phyloP scores from a whole-genome alignment of 1,140 invertebrate species.

The Micrasema longulum region DNA sequence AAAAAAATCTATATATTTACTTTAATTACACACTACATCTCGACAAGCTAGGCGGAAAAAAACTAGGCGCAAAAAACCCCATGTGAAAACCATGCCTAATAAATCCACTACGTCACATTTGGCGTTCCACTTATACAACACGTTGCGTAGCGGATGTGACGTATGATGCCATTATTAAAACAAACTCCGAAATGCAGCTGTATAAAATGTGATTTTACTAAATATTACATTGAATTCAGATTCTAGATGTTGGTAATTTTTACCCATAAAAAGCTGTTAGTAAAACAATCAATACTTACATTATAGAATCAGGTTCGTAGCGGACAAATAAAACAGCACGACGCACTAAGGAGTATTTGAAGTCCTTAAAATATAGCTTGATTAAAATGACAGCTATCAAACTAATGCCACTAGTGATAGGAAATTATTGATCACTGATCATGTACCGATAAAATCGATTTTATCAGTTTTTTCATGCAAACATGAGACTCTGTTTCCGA shows the following conservation, averaged over 20 bases:
- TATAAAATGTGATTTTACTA: constrained; percentile 6
- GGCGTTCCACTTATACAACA: no score
- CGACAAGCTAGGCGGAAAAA: constrained; percentile 10
- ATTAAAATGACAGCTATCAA: no score
- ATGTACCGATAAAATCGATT: no score
- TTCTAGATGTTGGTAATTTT: constrained; percentile 7
- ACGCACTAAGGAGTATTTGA: no score
- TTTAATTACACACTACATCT: constrained; percentile 10
- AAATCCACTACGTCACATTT: constrained; percentile 6
- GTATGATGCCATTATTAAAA: no score
- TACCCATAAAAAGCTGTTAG: constrained; percentile 2
- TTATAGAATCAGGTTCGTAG: constrained; percentile 10
- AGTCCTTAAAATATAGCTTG: no score
- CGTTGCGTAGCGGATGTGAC: no score
- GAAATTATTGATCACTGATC: no score
- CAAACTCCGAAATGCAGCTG: no score
- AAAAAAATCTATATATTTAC: background rate
- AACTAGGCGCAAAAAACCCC: background rate
- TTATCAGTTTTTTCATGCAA: no score
- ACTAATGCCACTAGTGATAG: no score
- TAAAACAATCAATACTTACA: constrained; percentile 11
- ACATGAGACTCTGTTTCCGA: no score
- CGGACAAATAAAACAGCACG: background rate
- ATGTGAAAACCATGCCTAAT: constrained; percentile 4
- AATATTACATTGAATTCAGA: constrained; percentile 10